A percentile compares a stretch with the other conserved stretches of the same genome.
Evolutionary conservation across 1,140 invertebrate species (phyloP).

Genomic region (Drosophila nannoptera): DNA sequence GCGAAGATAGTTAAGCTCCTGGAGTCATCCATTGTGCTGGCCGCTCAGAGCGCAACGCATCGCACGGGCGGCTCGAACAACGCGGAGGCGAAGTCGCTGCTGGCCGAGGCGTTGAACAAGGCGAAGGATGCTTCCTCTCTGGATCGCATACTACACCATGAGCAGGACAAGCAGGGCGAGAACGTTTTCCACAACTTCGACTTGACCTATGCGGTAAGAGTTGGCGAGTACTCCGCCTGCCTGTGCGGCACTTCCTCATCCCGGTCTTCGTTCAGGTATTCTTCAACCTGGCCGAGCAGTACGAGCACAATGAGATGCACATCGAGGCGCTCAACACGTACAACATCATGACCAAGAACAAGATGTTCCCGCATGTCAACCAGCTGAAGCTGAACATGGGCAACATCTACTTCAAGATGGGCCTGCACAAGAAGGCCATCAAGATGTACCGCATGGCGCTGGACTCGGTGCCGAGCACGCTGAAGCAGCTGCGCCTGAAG

Average conservation of each 20-base stretch:
- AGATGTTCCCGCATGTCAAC: constrained; percentile 92
- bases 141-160: constrained; percentile 91
- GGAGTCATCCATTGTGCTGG: constrained; percentile 88
- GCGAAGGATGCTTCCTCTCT: constrained; percentile 97
- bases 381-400: constrained; percentile 98
- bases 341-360: constrained; percentile 91
- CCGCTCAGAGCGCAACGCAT: constrained; percentile 37
- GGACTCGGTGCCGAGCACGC: constrained; percentile 94
- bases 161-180: constrained; percentile 93
- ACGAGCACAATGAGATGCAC: constrained; percentile 95
- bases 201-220: constrained; percentile 92
- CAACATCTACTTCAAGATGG: constrained; percentile 97
- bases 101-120: constrained; percentile 87
- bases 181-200: constrained; percentile 94
- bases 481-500: constrained; percentile 95
- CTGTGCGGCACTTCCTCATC: background rate
- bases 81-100: constrained; percentile 47
- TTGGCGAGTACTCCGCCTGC: background rate
- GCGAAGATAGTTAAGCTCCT: constrained; percentile 90
- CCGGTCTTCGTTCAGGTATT: constrained; percentile 84
- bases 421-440: constrained; percentile 95
- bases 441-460: constrained; percentile 99
- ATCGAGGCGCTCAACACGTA: constrained; percentile 97
- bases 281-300: constrained; percentile 96
- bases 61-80: constrained; percentile 50